Conservation (phyloP, 2,797 vertebrate genomes). For the Alca torda region DNA sequence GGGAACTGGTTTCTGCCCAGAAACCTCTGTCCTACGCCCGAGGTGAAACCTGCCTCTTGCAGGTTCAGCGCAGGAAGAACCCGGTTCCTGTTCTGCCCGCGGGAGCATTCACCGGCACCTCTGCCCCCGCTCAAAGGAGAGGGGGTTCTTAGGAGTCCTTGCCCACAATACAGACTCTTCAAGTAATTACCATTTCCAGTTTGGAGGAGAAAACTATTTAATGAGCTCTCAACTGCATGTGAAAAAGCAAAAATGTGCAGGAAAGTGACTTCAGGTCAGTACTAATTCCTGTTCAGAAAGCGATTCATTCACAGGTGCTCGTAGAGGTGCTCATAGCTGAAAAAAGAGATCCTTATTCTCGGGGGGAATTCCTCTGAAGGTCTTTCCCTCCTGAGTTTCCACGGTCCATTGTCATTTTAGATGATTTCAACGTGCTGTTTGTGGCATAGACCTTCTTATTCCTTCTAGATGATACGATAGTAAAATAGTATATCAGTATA, state of each 20-base stretch:
- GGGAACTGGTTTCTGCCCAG: not conserved
- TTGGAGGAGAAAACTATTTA: not conserved
- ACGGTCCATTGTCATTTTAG: not conserved
- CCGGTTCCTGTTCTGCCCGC: not conserved
- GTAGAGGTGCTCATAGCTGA: not conserved
- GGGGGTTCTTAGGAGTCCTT: not conserved
- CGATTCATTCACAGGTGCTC: not conserved
- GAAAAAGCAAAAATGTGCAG: not conserved
- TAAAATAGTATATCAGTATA: not conserved
- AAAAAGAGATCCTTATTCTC: not conserved
- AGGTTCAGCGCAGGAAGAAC: not conserved
- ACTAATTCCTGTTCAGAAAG: not conserved
- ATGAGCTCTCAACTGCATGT: not conserved
- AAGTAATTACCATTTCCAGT: not conserved
- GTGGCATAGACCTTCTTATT: not conserved
- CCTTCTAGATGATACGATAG: not conserved
- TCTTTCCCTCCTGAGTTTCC: not conserved
- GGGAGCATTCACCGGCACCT: accelerated
- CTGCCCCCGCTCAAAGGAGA: not conserved
- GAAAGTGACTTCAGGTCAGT: not conserved
- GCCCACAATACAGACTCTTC: not conserved
- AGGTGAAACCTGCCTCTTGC: not conserved
- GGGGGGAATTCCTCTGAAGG: not conserved
- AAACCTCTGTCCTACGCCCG: accelerated
- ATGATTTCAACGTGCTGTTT: not conserved